phyloP scores from a whole-genome alignment of 2,797 vertebrate species.

The Thalassophryne amazonica region DNA sequence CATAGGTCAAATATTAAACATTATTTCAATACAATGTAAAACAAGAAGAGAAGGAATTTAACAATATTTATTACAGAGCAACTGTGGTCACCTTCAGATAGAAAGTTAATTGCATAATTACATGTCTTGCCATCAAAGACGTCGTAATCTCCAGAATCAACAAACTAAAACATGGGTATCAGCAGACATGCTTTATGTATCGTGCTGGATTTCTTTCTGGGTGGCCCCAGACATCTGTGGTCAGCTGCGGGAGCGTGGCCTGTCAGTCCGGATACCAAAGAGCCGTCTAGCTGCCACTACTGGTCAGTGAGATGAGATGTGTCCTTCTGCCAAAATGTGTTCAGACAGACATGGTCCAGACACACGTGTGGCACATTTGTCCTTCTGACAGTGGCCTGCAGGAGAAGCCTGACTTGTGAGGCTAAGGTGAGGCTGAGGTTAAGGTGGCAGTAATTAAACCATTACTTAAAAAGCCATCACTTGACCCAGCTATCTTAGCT shows the following conservation, averaged over 20 bases:
- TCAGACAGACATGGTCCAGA: constrained; percentile 51
- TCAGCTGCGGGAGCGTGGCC: constrained; percentile 28
- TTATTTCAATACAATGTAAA: background rate
- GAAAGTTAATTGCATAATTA: constrained; percentile 20
- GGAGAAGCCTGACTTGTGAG: constrained; percentile 47
- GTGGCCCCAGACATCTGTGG: constrained; percentile 60
- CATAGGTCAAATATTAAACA: too few relatives aligned
- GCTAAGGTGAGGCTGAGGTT: too few relatives aligned
- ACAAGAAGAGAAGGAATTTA: background rate
- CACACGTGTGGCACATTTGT: constrained; percentile 33
- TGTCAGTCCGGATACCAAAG: constrained; percentile 42
- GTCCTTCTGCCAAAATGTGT: constrained; percentile 14
- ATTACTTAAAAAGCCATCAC: too few relatives aligned
- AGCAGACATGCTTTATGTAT: constrained; percentile 41
- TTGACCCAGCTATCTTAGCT: too few relatives aligned
- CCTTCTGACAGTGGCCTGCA: constrained; percentile 16
- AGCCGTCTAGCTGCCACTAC: constrained; percentile 5
- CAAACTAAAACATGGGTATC: constrained; percentile 18
- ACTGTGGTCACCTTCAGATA: constrained; percentile 8
- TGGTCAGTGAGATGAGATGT: constrained; percentile 27
- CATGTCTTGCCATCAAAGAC: background rate
- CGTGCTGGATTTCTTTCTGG: constrained; percentile 47
- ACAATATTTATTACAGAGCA: too few relatives aligned
- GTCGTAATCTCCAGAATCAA: constrained; percentile 31
- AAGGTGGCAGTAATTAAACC: too few relatives aligned